Evolutionary conservation across 2,888 invertebrate genomes (phyloP).

Genomic region (Scrobipalpa atriplicella): DNA sequence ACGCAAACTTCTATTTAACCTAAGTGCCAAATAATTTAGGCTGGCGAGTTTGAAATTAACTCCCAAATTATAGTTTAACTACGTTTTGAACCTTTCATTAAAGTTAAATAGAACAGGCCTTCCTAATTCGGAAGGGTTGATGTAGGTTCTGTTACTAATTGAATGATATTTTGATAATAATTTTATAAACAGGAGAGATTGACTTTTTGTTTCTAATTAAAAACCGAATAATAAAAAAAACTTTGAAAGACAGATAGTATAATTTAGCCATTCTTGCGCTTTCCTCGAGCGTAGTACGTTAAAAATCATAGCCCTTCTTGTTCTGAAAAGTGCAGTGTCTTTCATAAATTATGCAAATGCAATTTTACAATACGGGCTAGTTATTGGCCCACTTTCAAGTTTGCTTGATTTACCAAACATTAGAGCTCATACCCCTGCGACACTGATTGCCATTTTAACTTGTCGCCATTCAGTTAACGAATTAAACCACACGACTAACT

Average conservation of each 20-base stretch:
- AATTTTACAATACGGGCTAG: background rate
- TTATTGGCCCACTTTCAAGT: background rate
- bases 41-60: background rate
- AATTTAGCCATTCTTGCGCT: no score
- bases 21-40: background rate
- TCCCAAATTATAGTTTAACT: background rate
- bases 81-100: background rate
- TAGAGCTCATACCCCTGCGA: background rate
- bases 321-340: no score
- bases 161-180: no score
- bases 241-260: no score
- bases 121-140: no score
- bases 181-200: no score
- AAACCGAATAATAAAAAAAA: no score
- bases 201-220: no score
- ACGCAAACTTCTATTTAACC: background rate
- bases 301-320: no score
- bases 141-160: no score
- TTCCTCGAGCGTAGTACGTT: no score
- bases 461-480: constrained; percentile 21
- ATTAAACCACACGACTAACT: constrained; percentile 25
- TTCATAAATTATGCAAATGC: background rate
- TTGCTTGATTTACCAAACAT: background rate
- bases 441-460: constrained; percentile 31
- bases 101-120: no score